Base-by-base conservation (phyloP, 1,140 invertebrate genomes). In the Sesamia nonagrioides region DNA sequence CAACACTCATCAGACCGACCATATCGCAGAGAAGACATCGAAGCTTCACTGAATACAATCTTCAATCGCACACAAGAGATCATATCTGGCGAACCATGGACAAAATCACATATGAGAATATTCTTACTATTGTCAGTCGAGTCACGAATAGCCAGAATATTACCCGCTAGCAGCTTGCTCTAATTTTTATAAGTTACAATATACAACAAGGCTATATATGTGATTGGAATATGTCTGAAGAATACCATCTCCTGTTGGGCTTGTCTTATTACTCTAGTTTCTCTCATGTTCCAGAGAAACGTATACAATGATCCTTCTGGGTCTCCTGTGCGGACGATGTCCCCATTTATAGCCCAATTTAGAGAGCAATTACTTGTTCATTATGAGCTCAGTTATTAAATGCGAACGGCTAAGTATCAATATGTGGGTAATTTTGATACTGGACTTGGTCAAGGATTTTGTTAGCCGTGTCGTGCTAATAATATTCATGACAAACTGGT, bases 321-420 rank as follows among this genome's bases (percentile, higher is more conserved):
- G 15, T 27, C 1, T 33, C 15, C 6, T 33, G 21, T 15, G 37
- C 37, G 27, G 17, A 40, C 2, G 37, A 40, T 40, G 18, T 21
- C 37, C 42, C 17, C 52, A 35, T 73, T 73, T 58, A 73, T 60
- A 40, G 54, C 54, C 71, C 54, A 73, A 73, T 73, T 73, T 73
- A 60, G 52, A 60, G 35, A 73, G 71, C 18, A 58, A 73, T 73
- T 73, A 73, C 54, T 54, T 45, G 71, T 60, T 73, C 71, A 73
- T 73, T 73, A 73, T 21, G 52, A 58, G 71, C 71, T 54, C 52
- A 40, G 50, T 45, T n/a, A 40, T 73, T 45, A 58, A 17, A 73
- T 21, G 27, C 11, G 27, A 45, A 21, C 33, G 48, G 7, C 33
- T n/a, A 37, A 61, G 58, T 61, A 37, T 61, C 58, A 37, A 61